Evolutionary conservation across 2,797 vertebrate species (phyloP).

Genomic region (Fistularia commersonii): DNA sequence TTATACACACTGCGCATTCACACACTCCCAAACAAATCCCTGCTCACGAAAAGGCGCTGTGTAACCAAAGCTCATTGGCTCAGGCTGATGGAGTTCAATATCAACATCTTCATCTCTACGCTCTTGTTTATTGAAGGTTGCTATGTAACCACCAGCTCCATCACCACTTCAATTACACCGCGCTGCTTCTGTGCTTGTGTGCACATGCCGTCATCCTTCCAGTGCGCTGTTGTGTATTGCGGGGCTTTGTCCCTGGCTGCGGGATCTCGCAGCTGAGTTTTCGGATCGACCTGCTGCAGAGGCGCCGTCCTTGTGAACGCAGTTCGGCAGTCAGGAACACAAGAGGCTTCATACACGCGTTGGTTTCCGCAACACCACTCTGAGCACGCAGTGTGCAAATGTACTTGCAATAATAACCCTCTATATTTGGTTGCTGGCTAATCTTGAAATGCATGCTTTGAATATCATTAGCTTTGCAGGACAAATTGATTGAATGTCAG

Average conservation of each 20-base stretch:
- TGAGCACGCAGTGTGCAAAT: too few relatives aligned
- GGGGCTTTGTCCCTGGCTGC: constrained; percentile 9
- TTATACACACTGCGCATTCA: too few relatives aligned
- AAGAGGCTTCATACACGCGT: background rate
- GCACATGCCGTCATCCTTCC: background rate
- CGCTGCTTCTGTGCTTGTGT: constrained; percentile 1
- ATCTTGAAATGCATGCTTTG: too few relatives aligned
- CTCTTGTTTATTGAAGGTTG: constrained; percentile 44
- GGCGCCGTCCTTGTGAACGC: background rate
- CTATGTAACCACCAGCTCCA: constrained; percentile 31
- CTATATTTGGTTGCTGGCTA: too few relatives aligned
- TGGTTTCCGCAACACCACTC: background rate
- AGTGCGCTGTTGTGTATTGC: too few relatives aligned
- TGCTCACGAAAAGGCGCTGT: too few relatives aligned
- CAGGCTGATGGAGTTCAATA: constrained; percentile 10
- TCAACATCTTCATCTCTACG: constrained; percentile 29
- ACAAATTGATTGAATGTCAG: too few relatives aligned
- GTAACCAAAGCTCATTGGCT: too few relatives aligned
- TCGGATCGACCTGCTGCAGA: constrained; percentile 12
- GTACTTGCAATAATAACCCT: too few relatives aligned
- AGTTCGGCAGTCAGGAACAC: background rate
- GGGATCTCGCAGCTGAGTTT: constrained; percentile 15
- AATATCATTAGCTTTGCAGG: too few relatives aligned
- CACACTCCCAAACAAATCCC: too few relatives aligned
- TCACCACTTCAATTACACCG: constrained; percentile 10